These are phyloP conservation scores for Erinaceus europaeus DNA, from an alignment of 2,113 vertebrate genomes.

Conservation along the genomic window DNA sequence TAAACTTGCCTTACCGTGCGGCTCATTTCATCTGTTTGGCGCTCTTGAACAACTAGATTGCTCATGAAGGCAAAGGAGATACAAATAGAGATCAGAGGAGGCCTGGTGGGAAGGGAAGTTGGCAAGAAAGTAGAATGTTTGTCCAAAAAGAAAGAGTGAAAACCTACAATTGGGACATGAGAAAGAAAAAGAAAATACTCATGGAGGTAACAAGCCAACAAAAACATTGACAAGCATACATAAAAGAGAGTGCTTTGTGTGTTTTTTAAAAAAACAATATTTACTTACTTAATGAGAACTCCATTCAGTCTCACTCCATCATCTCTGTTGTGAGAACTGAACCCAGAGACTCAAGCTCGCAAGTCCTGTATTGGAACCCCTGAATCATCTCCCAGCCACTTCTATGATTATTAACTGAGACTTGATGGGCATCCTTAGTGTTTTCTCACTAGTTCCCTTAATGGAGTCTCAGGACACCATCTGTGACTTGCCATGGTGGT, in stretches of 20 bases:
- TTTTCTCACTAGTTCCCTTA: background rate
- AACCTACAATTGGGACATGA: background rate
- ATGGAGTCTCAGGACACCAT: background rate
- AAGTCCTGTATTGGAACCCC: no score
- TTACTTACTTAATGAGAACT: no score
- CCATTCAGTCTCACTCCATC: no score
- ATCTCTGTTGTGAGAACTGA: no score
- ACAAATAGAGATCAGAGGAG: conserved; percentile 10
- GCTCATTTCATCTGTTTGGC: background rate
- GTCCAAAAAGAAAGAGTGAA: background rate
- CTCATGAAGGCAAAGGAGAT: background rate
- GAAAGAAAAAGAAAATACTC: conserved; percentile 32
- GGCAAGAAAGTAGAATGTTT: background rate
- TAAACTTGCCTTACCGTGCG: conserved; percentile 5
- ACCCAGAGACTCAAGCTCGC: no score
- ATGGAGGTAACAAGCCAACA: background rate
- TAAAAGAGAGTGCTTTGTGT: no score
- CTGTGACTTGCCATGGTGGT: background rate
- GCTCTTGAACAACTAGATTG: background rate
- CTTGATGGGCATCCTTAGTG: background rate
- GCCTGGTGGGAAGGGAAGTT: background rate
- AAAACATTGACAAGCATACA: background rate
- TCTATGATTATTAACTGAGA: background rate
- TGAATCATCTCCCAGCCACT: no score
- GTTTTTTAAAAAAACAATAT: no score